Conservation (phyloP, 2,888 invertebrate species). For the Chymomyza amoena region DNA sequence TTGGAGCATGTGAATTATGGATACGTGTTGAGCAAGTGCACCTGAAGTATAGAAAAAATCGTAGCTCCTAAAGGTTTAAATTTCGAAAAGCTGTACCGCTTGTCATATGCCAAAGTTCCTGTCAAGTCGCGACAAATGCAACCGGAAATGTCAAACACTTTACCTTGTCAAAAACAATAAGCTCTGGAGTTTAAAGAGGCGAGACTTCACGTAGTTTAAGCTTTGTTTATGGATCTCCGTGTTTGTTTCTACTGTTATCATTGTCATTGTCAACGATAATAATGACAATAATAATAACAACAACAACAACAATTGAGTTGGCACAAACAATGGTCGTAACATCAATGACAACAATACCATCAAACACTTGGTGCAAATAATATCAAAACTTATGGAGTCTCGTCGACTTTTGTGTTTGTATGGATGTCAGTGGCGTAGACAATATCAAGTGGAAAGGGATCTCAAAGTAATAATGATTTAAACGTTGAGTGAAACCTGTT, state of each 20-base stretch:
- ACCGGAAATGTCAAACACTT: conserved; percentile 62
- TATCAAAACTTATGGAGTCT: conserved; percentile 25
- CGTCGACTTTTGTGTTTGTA: conserved; percentile 14
- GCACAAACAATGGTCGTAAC: conserved; percentile 6
- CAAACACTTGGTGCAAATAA: conserved; percentile 29
- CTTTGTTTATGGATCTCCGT: conserved; percentile 6
- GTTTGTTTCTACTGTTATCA: conserved; percentile 25
- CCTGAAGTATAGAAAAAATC: neutral
- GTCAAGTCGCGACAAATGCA: conserved; percentile 16
- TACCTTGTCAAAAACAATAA: conserved; percentile 48
- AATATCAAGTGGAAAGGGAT: neutral
- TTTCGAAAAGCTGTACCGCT: neutral
- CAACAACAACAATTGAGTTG: conserved; percentile 11
- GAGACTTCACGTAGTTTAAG: conserved; percentile 27
- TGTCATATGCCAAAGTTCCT: neutral
- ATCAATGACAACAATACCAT: conserved; percentile 24
- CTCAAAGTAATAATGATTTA: neutral
- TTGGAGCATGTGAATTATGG: neutral
- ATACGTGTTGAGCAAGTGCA: neutral
- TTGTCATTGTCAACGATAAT: conserved; percentile 45
- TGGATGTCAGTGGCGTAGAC: neutral
- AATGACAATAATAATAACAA: conserved; percentile 28
- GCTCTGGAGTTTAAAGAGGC: conserved; percentile 6
- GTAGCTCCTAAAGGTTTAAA: neutral
- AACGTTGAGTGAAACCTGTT: neutral